These are phyloP conservation scores for Spatulosminthurus flaviceps DNA, from an alignment of 2,888 invertebrate species.

Conservation along the genomic window DNA sequence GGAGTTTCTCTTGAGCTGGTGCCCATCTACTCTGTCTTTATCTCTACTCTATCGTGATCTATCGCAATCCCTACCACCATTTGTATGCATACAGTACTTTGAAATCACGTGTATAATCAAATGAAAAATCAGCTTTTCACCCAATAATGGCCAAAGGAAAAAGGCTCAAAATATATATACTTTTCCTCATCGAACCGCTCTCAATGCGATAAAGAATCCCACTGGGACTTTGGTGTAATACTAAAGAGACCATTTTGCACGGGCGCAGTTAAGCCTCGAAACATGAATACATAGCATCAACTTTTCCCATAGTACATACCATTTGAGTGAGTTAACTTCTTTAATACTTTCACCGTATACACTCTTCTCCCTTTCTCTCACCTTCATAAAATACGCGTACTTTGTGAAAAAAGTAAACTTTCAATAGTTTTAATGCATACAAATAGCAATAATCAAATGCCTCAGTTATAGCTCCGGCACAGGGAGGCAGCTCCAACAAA, in stretches of 20 bases:
- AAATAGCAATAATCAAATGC: no score
- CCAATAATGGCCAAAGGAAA: not conserved
- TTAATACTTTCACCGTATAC: not conserved
- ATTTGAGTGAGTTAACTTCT: not conserved
- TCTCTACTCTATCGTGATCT: not conserved
- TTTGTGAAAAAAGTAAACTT: no score
- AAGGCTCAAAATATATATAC: conserved; percentile 1
- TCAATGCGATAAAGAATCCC: conserved; percentile 1
- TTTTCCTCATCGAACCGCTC: not conserved
- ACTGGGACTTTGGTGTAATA: not conserved
- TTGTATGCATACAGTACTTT: not conserved
- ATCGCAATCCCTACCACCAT: not conserved
- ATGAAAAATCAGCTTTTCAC: conserved; percentile 5
- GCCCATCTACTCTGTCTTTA: not conserved
- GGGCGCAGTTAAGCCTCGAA: not conserved
- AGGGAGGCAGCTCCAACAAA: no score
- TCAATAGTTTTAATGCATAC: no score
- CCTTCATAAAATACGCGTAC: no score
- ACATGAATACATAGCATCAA: not conserved
- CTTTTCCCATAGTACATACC: not conserved
- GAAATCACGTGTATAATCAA: conserved; percentile 12
- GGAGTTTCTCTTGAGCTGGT: not conserved
- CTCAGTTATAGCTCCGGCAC: no score
- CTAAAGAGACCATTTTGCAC: not conserved
- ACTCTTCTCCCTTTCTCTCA: no score